These are phyloP conservation scores for Anabas testudineus DNA, from an alignment of 2,797 vertebrate genomes.

Conservation along the genomic window DNA sequence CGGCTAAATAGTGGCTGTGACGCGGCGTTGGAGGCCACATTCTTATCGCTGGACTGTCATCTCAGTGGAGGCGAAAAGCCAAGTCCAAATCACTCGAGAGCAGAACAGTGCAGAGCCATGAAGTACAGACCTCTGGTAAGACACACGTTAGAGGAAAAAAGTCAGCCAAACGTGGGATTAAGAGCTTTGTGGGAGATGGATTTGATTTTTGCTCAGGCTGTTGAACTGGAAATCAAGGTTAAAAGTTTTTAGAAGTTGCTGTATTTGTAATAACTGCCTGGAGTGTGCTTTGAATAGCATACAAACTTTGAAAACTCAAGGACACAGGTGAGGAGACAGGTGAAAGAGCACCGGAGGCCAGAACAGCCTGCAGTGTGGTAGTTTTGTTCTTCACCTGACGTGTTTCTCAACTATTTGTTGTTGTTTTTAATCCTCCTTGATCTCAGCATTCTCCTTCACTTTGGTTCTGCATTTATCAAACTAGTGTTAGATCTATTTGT, in stretches of 20 bases:
- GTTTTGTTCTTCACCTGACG: not conserved
- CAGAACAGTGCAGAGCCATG: conserved; percentile 70
- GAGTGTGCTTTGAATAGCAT: no score
- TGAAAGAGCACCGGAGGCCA: not conserved
- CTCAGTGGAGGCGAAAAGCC: not conserved
- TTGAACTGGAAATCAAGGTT: not conserved
- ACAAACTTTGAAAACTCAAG: conserved; percentile 33
- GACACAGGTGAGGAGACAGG: conserved; percentile 44
- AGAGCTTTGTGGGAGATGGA: not conserved
- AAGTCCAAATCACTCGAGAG: conserved; percentile 23
- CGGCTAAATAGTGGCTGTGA: conserved; percentile 56
- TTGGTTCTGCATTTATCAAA: conserved; percentile 28
- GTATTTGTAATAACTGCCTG: not conserved
- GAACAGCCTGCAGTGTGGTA: not conserved
- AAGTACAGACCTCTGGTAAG: conserved; percentile 85
- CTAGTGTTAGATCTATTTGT: conserved; percentile 34
- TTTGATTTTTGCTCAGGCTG: not conserved
- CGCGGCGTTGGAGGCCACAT: conserved; percentile 58
- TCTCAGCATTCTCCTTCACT: conserved; percentile 23
- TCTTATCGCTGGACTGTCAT: conserved; percentile 43
- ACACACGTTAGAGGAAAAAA: conserved; percentile 2
- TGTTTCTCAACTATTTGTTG: not conserved
- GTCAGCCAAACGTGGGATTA: conserved; percentile 12
- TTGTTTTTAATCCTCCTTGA: not conserved
- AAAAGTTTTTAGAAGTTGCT: conserved; percentile 1